Base-by-base conservation (phyloP, 2,113 vertebrate species). In the Sander vitreus region DNA sequence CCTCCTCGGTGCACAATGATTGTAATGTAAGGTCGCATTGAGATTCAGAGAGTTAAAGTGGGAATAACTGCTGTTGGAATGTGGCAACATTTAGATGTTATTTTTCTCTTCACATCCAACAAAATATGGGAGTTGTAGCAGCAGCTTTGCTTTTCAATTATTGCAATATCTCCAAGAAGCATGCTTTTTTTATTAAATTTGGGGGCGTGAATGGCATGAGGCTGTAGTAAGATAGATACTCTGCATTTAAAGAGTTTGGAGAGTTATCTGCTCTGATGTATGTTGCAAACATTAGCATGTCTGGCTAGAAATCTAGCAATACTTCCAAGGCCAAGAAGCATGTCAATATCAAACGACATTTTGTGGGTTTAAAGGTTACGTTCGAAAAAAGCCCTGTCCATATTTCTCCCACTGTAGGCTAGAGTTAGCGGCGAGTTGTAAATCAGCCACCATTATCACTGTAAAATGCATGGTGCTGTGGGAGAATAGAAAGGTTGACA, bases 1-100 rank as follows among this genome's bases (percentile, higher is more conserved):
- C 88, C 85, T 82, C 76, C 66, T 85, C 84, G 10, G 58, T 9
- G 78, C 63, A 69, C 66, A 51, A 50, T 21, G 55, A 75, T 2
- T 53, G 73, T 59, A 81, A 88, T 18, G 15, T 30, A 75, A 6
- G 10, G 33, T 57, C 55, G 11, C 69, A 47, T 47, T 19, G 74
- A 77, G 80, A 81, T 36, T 54, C 36, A 51, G 45, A 64, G 25
- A 67, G n/a, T 21, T 66, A 53, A 81, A 70, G 72, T 30, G 10
- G 53, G 43, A 63, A 73, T 81, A 78, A 83, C 51, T 83, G 54
- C 50, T 36, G 59, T 58, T 65, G 47, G 4, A 63, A 51, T 62
- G 51, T 53, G 51, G 19, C 58, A 27, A 23, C 8, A 12, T 47
- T 50, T 36, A 21, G 25, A 18, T 45, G 15, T 45, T 16, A 6